A percentile compares a stretch with the other conserved stretches of the same genome.
phyloP scores from a whole-genome alignment of 2,113 vertebrate species.

The Tetrax tetrax region DNA sequence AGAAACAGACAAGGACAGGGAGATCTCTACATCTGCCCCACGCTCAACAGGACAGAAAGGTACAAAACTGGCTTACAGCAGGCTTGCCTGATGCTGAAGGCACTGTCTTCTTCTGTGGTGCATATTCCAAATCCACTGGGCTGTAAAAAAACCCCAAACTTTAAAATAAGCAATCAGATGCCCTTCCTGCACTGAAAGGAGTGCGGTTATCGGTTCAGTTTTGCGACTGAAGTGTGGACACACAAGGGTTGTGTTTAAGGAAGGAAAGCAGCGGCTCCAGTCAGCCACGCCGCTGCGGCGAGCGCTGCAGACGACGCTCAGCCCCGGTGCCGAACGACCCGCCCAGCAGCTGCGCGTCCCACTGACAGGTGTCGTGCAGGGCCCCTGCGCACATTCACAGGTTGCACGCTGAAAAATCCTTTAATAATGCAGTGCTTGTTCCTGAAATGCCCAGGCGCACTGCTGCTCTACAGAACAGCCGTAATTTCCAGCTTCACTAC shows the following conservation, averaged over 20 bases:
- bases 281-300: fast-evolving
- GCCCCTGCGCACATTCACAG: background rate
- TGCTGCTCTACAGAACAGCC: background rate
- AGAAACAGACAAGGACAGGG: background rate
- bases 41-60: background rate
- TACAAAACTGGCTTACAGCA: background rate
- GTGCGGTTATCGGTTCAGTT: background rate
- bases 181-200: too few species aligned
- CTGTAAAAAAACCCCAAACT: background rate
- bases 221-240: background rate
- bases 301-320: fast-evolving
- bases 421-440: fast-evolving
- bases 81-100: background rate
- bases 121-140: background rate
- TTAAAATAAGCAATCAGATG: background rate
- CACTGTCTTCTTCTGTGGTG: background rate
- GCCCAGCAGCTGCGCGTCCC: fast-evolving
- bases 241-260: background rate
- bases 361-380: fast-evolving
- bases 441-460: fast-evolving
- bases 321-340: fast-evolving
- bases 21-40: background rate
- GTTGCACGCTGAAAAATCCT: background rate
- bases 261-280: background rate
- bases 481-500: fast-evolving